Evolutionary conservation across 2,113 vertebrate species (phyloP).

Genomic region (Oreochromis spilurus): DNA sequence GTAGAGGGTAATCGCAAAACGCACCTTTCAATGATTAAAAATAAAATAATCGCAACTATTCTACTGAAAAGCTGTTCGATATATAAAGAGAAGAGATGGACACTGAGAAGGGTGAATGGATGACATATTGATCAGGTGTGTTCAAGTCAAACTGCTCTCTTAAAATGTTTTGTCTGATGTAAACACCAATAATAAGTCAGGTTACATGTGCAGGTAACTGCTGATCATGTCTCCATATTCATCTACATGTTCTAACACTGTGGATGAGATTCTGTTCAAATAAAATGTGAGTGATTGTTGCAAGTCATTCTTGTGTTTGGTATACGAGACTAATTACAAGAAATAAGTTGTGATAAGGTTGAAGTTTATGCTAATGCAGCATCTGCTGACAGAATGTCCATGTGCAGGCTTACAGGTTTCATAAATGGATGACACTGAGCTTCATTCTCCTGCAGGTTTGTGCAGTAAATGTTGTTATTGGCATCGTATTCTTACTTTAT

Average conservation of each 20-base stretch:
- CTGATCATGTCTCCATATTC: not conserved
- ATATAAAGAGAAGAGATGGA: not conserved
- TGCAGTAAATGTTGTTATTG: not conserved
- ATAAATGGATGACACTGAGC: not conserved
- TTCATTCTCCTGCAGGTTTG: not conserved
- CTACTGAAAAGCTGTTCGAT: not conserved
- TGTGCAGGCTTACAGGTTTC: not conserved
- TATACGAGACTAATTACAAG: not conserved
- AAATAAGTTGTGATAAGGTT: not conserved
- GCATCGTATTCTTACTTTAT: conserved; percentile 79
- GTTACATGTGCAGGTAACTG: not conserved
- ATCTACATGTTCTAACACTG: not conserved
- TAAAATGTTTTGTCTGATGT: not conserved
- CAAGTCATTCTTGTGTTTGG: not conserved
- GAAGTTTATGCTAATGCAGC: not conserved
- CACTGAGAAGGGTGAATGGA: not conserved
- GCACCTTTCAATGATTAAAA: not conserved
- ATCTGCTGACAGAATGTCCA: not conserved
- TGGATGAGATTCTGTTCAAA: not conserved
- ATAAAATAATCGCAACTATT: not conserved
- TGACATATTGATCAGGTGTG: not conserved
- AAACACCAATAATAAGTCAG: not conserved
- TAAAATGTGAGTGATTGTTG: not conserved
- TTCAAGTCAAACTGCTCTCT: not conserved
- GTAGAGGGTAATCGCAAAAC: not conserved